A percentile compares a stretch with the other conserved stretches of the same genome.
Conservation (phyloP, 1,140 invertebrate genomes). For the Idris sp. region DNA sequence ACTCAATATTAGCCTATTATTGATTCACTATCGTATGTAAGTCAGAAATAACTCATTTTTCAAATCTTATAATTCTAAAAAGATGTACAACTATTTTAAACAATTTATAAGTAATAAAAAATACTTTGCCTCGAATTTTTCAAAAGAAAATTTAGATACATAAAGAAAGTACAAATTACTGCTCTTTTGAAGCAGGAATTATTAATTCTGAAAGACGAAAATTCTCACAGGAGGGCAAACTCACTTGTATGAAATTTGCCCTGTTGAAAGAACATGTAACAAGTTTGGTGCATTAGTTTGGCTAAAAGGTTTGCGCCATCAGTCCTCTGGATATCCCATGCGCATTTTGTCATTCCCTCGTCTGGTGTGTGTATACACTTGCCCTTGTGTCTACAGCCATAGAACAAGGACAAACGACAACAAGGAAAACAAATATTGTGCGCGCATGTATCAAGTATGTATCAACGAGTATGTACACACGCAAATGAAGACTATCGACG, state of each 20-base stretch:
- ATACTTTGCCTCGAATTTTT: too few species aligned
- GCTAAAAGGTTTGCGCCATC: slow-evolving; percentile 57
- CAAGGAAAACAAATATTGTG: slow-evolving; percentile 47
- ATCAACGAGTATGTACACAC: slow-evolving; percentile 41
- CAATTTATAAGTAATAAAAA: too few species aligned
- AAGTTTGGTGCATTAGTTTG: slow-evolving; percentile 59
- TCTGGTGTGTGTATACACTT: slow-evolving; percentile 35
- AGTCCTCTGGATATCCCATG: slow-evolving; percentile 40
- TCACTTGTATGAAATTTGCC: slow-evolving; percentile 17
- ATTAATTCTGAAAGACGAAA: slow-evolving; percentile 17
- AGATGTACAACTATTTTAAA: too few species aligned
- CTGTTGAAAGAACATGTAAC: slow-evolving; percentile 31
- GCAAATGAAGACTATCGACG: slow-evolving; percentile 47
- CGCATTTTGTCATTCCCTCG: slow-evolving; percentile 44
- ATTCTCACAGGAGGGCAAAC: too few species aligned
- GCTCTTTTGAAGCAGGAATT: too few species aligned
- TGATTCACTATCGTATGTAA: too few species aligned
- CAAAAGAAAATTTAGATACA: too few species aligned
- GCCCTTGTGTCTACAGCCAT: slow-evolving; percentile 29
- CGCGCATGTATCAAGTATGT: slow-evolving; percentile 25
- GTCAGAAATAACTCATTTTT: too few species aligned
- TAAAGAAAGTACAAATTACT: too few species aligned
- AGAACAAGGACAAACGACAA: slow-evolving; percentile 43
- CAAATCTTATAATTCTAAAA: too few species aligned
- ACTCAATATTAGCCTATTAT: too few species aligned